Evolutionary conservation across 1,140 invertebrate genomes (phyloP), one percentile per base, ranked within the genome.

Genomic region (Coenobita brevimanus): DNA sequence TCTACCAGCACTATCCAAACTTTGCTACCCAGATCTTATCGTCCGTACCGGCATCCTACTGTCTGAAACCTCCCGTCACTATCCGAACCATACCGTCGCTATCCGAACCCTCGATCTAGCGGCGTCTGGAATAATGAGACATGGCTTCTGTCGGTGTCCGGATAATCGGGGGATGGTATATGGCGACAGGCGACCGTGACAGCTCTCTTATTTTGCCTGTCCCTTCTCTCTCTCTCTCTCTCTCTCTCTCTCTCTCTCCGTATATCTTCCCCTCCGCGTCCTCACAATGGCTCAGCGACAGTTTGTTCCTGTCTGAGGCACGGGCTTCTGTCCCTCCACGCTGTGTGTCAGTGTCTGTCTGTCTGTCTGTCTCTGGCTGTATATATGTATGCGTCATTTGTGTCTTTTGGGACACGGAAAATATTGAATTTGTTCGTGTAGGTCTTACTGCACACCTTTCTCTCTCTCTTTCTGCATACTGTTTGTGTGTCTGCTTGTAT

Each of bases 201-300:
- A 71, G 80, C 27, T 82, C 80, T 67, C 80, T 71, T 82, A 82
- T 82, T 82, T 82, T 82, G 67, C 80, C 80, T 82, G 62, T 82
- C 80, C 80, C 80, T 82, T 82, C n/a, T n/a, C n/a, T n/a, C n/a
- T n/a, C n/a, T n/a, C n/a, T n/a, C n/a, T n/a, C n/a, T n/a, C n/a
- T n/a, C n/a, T n/a, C n/a, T n/a, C 27, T 82, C 80, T 67, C 80
- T 71, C 69, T 69, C 69, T 82, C 69, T 82, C 69, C 80, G 60
- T 82, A 41, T 82, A 60, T 62, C 80, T 82, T 82, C 80, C 41
- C 41, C 69, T 82, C 80, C 80, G 80, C 67, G 62, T 27, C 41
- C 80, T 69, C 21, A 82, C 80, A 82, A 82, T 82, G 80, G 62
- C 38, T 8, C 60, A 69, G 21, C 67, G 80, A 82, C 80, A 82